These are phyloP conservation scores for Miichthys miiuy DNA, from an alignment of 2,797 vertebrate species.

Conservation along the genomic window DNA sequence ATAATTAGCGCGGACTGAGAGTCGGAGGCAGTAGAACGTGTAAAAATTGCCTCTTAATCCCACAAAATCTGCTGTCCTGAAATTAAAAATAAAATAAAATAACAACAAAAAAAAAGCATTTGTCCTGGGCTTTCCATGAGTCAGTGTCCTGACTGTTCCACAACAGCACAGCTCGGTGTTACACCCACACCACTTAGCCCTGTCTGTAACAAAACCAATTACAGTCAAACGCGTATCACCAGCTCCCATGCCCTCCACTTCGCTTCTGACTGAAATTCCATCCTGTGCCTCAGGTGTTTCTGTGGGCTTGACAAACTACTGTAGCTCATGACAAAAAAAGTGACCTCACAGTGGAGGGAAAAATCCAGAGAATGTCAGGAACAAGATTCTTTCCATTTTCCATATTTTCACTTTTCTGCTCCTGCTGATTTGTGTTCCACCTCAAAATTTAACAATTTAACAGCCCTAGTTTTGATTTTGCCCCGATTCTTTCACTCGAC, in stretches of 20 bases:
- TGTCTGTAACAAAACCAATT: slow-evolving; percentile 66
- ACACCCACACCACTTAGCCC: slow-evolving; percentile 50
- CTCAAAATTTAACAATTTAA: too few species aligned
- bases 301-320: slow-evolving; percentile 38
- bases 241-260: slow-evolving; percentile 41
- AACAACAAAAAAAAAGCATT: not conserved
- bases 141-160: slow-evolving; percentile 25
- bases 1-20: slow-evolving; percentile 41
- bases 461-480: slow-evolving; percentile 2
- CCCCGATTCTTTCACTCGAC: slow-evolving; percentile 51
- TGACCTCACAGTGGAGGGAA: slow-evolving; percentile 34
- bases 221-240: slow-evolving; percentile 56
- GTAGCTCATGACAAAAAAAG: slow-evolving; percentile 37
- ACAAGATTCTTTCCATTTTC: slow-evolving; percentile 6
- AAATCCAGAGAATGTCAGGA: slow-evolving; percentile 13
- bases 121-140: slow-evolving; percentile 6
- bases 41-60: slow-evolving; percentile 4
- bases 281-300: slow-evolving; percentile 58
- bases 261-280: slow-evolving; percentile 31
- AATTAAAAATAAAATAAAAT: too few species aligned
- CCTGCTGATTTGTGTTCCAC: slow-evolving; percentile 29
- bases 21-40: slow-evolving; percentile 8
- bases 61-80: not conserved
- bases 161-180: slow-evolving; percentile 21
- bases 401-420: not conserved